These are phyloP conservation scores for Aurelia coerulea DNA, from an alignment of 30 jellyfish, hydroid and myxozoan species.

Conservation along the genomic window DNA sequence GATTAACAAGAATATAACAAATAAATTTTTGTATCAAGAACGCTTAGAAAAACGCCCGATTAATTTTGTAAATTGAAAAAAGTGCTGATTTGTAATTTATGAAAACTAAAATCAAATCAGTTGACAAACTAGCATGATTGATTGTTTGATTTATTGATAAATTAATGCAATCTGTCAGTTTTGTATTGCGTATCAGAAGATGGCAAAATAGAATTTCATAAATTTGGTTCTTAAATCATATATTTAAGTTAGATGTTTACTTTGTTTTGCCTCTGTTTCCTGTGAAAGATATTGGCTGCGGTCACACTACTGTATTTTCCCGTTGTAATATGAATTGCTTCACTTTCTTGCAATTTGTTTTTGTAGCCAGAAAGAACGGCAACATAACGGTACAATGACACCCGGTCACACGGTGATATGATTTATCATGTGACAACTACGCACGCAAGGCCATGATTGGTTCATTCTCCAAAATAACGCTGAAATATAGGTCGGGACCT, in stretches of 20 bases:
- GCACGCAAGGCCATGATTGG: too few relatives aligned
- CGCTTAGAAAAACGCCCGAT: constrained; percentile 27
- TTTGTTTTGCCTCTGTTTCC: background rate
- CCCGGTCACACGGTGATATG: too few relatives aligned
- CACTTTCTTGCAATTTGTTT: too few relatives aligned
- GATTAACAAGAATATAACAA: constrained; percentile 14
- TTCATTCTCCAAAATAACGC: too few relatives aligned
- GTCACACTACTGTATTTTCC: too few relatives aligned
- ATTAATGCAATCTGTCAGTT: constrained; percentile 8
- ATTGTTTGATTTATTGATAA: background rate
- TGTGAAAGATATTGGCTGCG: background rate
- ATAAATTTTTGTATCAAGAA: constrained; percentile 36
- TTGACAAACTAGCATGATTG: background rate
- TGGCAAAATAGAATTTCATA: constrained; percentile 21
- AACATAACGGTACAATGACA: too few relatives aligned
- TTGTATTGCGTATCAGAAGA: constrained; percentile 26
- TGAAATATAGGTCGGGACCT: too few relatives aligned
- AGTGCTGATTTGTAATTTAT: constrained; percentile 26
- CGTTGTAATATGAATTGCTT: too few relatives aligned
- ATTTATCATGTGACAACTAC: too few relatives aligned
- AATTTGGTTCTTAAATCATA: constrained; percentile 32
- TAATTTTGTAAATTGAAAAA: constrained; percentile 48
- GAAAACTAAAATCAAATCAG: background rate
- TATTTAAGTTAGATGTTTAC: constrained; percentile 1
- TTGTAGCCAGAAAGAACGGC: too few relatives aligned